A percentile compares a stretch with the other conserved stretches of the same genome.
phyloP scores from a whole-genome alignment of 2,113 vertebrate genomes.

The Gnathochromis pfefferi region DNA sequence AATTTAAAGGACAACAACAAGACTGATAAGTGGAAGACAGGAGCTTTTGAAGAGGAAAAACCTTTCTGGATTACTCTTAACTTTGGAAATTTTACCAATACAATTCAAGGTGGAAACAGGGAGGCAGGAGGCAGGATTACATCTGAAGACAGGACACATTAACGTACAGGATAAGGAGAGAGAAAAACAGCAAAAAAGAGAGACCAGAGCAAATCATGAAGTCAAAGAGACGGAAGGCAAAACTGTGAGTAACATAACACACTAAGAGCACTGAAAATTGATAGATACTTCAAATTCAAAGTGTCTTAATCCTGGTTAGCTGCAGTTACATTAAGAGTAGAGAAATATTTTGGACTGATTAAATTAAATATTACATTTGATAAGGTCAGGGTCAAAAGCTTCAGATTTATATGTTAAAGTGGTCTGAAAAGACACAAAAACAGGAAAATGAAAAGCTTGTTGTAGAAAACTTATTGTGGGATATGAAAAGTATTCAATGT shows the following conservation, averaged over 20 bases:
- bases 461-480: background rate
- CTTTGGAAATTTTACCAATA: fast-evolving
- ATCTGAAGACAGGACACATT: background rate
- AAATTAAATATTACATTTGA: background rate
- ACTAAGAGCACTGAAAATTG: background rate
- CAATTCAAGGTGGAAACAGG: background rate
- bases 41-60: background rate
- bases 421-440: background rate
- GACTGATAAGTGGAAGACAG: background rate
- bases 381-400: background rate
- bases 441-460: background rate
- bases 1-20: background rate
- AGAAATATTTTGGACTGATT: background rate
- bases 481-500: background rate
- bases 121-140: background rate
- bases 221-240: background rate
- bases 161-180: background rate
- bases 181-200: background rate
- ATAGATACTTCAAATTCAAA: background rate
- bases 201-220: background rate
- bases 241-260: background rate
- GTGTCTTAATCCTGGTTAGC: background rate
- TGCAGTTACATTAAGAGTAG: background rate
- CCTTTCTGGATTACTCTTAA: background rate
- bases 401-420: background rate